Evolutionary conservation across 2,797 vertebrate species (phyloP), one percentile per base, ranked within the genome.

Genomic region (Emys orbicularis): DNA sequence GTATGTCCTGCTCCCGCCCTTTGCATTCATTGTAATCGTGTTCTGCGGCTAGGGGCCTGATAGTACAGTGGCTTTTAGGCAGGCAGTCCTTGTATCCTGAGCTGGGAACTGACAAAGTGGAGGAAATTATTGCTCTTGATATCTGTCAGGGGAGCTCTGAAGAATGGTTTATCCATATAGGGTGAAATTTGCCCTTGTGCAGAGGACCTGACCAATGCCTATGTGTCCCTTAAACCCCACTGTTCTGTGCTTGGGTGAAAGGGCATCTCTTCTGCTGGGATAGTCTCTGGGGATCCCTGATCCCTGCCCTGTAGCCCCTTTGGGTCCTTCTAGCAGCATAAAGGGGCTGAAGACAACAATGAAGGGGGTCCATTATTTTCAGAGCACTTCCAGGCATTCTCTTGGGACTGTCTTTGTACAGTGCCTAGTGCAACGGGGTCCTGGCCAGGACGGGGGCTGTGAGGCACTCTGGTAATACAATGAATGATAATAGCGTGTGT

Each of bases 311-410:
- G 23, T 27, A 74, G 72, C 25, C 41, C 37, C 41, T 27, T 74
- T 34, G 37, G 37, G n/a, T 34, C 5, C 37, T 37, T 21, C 34
- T 41, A 74, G 37, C 21, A 3, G 68, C 12, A 44, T 74, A 44
- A 44, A 31, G 44, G 79, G 23, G 16, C 27, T 19, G 54, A 54
- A 54, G 5, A 79, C 49, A 52, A 49, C 52, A 41, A 2, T 3
- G 7, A 88, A 84, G 68, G 54, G 9, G 4, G 3, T 7, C 6
- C 0, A 27, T 74, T 44, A 27, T 74, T 74, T 44, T 74, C 72
- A 74, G 23, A 74, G 0, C 9, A 12, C 7, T 47, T 25, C 41
- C 44, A 34, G 80, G 12, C 41, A 13, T 13, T 37, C 23, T 27
- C 41, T 88, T 0, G 76, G 5, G 79, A 0, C 1, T 34, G 44